A percentile compares a stretch with the other conserved stretches of the same genome.
Evolutionary conservation across 2,888 invertebrate species (phyloP).

Genomic region (Koerneria pararmatus): DNA sequence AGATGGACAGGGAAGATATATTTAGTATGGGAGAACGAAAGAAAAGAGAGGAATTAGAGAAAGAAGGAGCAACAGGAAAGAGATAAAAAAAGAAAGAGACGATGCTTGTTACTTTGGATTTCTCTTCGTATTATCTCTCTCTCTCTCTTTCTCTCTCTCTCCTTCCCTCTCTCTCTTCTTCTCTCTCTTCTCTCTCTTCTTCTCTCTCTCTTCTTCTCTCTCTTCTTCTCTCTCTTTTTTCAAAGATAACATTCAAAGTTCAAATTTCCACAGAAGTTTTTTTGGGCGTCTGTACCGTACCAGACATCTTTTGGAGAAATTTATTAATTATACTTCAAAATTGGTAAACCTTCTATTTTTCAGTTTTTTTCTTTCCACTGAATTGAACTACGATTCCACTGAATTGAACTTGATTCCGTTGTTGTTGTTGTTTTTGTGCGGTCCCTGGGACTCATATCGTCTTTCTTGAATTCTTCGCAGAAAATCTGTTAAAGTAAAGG

Average conservation of each 20-base stretch:
- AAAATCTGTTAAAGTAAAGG: too few species aligned
- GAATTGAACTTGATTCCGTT: too few species aligned
- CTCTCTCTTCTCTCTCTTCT: background rate
- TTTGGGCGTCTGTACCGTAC: slow-evolving; percentile 12
- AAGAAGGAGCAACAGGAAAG: too few species aligned
- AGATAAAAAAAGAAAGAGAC: background rate
- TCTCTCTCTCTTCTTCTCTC: background rate
- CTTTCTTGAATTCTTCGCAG: too few species aligned
- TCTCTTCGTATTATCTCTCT: background rate
- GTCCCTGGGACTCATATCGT: too few species aligned
- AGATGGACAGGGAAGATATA: too few species aligned
- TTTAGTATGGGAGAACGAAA: too few species aligned
- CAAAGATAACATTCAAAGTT: background rate
- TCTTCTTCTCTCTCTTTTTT: slow-evolving; percentile 8
- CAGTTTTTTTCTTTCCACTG: background rate
- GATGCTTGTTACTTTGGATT: background rate
- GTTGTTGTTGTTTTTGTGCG: too few species aligned
- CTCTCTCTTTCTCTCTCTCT: slow-evolving; percentile 8
- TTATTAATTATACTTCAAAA: too few species aligned
- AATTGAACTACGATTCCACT: too few species aligned
- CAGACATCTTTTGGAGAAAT: too few species aligned
- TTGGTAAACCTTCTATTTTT: slow-evolving; percentile 10
- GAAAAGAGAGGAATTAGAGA: too few species aligned
- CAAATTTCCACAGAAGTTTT: background rate
- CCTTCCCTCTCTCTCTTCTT: slow-evolving; percentile 4